Base-by-base conservation (phyloP, 2,888 invertebrate species). In the Rapana venosa region DNA sequence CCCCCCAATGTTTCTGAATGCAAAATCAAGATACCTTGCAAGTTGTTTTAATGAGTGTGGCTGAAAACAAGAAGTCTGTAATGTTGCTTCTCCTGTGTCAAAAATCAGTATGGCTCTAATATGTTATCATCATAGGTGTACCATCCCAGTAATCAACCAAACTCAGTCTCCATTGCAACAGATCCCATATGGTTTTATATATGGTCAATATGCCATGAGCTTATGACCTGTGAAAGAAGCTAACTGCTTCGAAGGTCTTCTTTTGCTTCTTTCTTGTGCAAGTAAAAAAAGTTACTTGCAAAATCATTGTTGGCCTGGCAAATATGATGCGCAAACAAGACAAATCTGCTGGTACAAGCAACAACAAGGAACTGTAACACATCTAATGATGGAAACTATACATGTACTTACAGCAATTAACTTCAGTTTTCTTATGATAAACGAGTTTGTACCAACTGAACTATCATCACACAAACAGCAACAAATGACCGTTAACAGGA, bases 311-410 rank as follows among this genome's bases (percentile, higher is more conserved):
- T 56, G 85, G 89, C 36, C 35, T 85, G 56, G 89, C 89, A 89
- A 85, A 85, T 74, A 89, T 89, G 89, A 89, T 89, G 89, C 89
- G 74, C 32, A 77, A 77, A 85, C 89, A 89, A 89, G 89, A 89
- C 56, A 89, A 84, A 20, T 66, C 85, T 47, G 85, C 85, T 17
- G 8, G 35, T 84, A n/a, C 61, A 36, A 79, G 58, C 30, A 66
- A 85, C 74, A 85, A 47, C 36, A 61, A 89, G 89, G 85, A 89
- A 85, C 32, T 77, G 85, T 47, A 70, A 87, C 70, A 36, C 26
- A 56, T 17, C 36, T 32, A 86, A 58, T 74, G 74, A 74, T 74
- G 87, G 70, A 15, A 87, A 87, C 26, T 5, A 81, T 61, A 79
- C 32, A 79, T 32, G 22, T 32, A 35, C 17, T 32, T 36, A 83